Base-by-base conservation (phyloP, 2,888 invertebrate genomes). In the Apoda limacodes region DNA sequence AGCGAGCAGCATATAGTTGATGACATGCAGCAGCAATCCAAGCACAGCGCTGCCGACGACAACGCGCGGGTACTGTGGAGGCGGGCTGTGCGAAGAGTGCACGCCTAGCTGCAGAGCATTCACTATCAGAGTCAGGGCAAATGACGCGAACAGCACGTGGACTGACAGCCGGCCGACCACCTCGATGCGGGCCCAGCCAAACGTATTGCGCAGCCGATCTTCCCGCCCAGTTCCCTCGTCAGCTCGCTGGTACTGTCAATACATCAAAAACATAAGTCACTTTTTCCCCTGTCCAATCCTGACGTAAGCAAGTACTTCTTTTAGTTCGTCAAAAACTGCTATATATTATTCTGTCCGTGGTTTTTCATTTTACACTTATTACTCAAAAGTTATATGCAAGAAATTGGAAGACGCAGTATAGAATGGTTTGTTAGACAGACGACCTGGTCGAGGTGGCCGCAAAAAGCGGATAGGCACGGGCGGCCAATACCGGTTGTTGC, bases 131-230 rank as follows among this genome's bases (percentile, higher is more conserved):
- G 93, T 92, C 55, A 94, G 90, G 24, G 90, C 89, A 37, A 95
- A 84, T 0, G 95, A 93, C 0, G 89, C 88, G 39, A 94, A 83
- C 45, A 94, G 89, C 22, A 92, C 89, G 61, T 90, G 90, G 28
- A 91, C 90, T 3, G 90, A 87, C 23, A 94, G 70, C 76, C 92
- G 88, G 22, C 90, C 89, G 5, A 94, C 82, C n/a, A 95, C 89
- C 52, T 95, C 93, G 29, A 94, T 90, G 40, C 95, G 85, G 3
- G 93, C 91, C 95, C 95, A 95, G 5, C 95, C 95, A 52, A 95
- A 95, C 0, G 95, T 95, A 62, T 94, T 95, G 38, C 89, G 88
- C 34, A 94, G 78, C 34, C 88, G 87, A 44, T 93, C 82, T 45
- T 89, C 90, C 3, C 67, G 57, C 0, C 75, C 80, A 64, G 85